phyloP scores from a whole-genome alignment of 2,113 vertebrate genomes.

The Clarias magur region DNA sequence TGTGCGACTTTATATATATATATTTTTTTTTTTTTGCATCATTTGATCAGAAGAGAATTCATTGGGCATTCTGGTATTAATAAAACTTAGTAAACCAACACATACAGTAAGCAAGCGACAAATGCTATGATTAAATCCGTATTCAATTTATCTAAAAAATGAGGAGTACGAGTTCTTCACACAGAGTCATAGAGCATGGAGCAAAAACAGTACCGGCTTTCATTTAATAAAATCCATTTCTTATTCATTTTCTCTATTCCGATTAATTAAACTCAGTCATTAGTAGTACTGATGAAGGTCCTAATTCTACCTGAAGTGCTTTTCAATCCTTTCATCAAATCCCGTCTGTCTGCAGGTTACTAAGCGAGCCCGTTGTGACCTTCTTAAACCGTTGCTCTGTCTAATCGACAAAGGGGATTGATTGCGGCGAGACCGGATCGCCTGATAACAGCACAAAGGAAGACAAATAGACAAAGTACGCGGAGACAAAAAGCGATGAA shows the following conservation, averaged over 20 bases:
- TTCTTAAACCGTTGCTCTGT: conserved; percentile 44
- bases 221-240: not conserved
- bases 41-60: not conserved
- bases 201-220: not conserved
- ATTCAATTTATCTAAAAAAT: not conserved
- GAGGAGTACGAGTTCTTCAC: not conserved
- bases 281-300: not conserved
- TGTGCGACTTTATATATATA: too few relatives aligned
- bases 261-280: not conserved
- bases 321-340: not conserved
- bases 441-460: conserved; percentile 43
- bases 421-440: conserved; percentile 35
- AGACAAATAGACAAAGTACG: not conserved
- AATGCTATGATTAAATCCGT: not conserved
- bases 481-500: not conserved
- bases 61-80: not conserved
- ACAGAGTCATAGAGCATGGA: not conserved
- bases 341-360: conserved; percentile 26
- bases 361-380: not conserved
- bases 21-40: too few relatives aligned
- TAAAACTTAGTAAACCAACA: not conserved
- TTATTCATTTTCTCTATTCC: not conserved
- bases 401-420: conserved; percentile 42
- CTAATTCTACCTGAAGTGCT: not conserved
- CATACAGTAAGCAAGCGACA: not conserved